Evolutionary conservation across 2,888 invertebrate genomes (phyloP).

Genomic region (Diarsia dahlii): DNA sequence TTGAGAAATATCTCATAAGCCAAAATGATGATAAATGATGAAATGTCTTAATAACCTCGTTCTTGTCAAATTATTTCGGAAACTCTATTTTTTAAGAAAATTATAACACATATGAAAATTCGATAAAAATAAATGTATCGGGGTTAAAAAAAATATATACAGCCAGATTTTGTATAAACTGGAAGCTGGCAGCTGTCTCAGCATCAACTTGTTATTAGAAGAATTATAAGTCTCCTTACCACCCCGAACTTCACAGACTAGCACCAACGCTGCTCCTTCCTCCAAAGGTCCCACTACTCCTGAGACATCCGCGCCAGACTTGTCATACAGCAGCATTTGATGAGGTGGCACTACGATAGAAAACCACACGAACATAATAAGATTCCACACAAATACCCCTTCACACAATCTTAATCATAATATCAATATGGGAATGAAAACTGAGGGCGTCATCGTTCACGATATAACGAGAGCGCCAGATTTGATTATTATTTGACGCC

Average conservation of each 20-base stretch:
- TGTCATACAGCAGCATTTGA: conserved; percentile 95
- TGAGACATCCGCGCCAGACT: conserved; percentile 95
- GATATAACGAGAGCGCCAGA: conserved; percentile 71
- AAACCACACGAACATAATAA: conserved; percentile 29
- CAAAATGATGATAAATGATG: too few relatives aligned
- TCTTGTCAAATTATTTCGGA: neutral
- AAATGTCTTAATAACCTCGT: neutral
- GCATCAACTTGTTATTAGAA: neutral
- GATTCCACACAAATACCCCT: conserved; percentile 27
- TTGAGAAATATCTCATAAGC: too few relatives aligned
- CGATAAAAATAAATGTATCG: neutral
- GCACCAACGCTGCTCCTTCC: conserved; percentile 94
- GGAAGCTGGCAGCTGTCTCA: neutral
- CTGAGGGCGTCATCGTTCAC: conserved; percentile 56
- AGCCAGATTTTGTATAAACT: neutral
- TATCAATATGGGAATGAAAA: conserved; percentile 60
- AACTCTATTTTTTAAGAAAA: neutral
- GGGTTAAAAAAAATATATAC: neutral
- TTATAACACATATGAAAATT: neutral
- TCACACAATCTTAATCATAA: conserved; percentile 40
- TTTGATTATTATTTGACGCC: conserved; percentile 81
- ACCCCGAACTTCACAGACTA: conserved; percentile 97
- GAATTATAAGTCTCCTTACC: conserved; percentile 90
- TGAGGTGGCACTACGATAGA: conserved; percentile 96
- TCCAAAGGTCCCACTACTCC: conserved; percentile 95